Evolutionary conservation across 2,113 vertebrate genomes (phyloP).

Genomic region (Danionella cerebrum): DNA sequence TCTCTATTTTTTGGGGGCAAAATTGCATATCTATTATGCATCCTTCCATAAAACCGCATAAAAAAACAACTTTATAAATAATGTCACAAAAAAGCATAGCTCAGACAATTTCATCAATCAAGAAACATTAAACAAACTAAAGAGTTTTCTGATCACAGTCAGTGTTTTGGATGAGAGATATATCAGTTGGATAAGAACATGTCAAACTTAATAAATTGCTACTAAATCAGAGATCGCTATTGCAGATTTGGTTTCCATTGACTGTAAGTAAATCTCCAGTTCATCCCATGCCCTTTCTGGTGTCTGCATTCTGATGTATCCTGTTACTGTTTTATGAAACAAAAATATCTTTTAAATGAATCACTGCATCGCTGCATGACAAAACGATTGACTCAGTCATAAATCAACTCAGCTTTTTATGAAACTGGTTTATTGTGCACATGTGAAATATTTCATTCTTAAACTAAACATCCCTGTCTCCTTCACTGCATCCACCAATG

Average conservation of each 20-base stretch:
- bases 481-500: too few species aligned
- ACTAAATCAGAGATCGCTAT: neutral
- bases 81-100: too few species aligned
- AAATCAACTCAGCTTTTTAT: neutral
- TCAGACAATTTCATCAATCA: too few species aligned
- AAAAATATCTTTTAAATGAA: neutral
- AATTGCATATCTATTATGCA: too few species aligned
- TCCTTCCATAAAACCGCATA: too few species aligned
- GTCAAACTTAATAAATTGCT: neutral
- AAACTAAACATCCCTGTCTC: neutral
- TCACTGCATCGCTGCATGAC: neutral
- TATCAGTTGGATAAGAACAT: neutral
- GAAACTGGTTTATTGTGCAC: neutral
- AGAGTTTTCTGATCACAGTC: neutral
- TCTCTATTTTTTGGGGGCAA: too few species aligned
- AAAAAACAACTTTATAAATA: too few species aligned
- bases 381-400: neutral
- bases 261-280: constrained; percentile 3
- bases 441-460: too few species aligned
- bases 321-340: neutral
- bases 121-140: too few species aligned
- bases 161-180: neutral
- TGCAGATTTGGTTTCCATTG: neutral
- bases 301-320: neutral
- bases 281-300: neutral